Evolutionary conservation across 1,140 invertebrate genomes (phyloP).

Genomic region (Hylaeus volcanicus): DNA sequence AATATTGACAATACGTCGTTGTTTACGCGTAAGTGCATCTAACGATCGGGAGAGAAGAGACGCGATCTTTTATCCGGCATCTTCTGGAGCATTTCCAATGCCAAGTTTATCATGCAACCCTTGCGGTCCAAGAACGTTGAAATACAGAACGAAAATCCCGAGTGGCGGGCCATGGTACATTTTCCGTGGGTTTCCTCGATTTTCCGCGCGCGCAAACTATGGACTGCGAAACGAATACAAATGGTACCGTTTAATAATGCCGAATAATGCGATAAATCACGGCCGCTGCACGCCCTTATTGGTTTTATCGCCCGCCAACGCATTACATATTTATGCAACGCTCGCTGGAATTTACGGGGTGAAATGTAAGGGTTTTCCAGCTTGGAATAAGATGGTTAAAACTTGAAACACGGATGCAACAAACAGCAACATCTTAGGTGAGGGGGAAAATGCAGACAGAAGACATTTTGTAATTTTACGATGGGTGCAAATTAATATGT

Average conservation of each 20-base stretch:
- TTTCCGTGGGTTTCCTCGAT: constrained; percentile 7
- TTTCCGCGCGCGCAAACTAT: constrained; percentile 3
- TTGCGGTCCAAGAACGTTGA: constrained; percentile 6
- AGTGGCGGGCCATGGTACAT: neutral
- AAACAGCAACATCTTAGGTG: too few relatives aligned
- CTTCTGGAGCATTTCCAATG: constrained; percentile 54
- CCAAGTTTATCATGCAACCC: constrained; percentile 4
- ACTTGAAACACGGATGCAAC: too few relatives aligned
- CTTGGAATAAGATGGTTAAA: too few relatives aligned
- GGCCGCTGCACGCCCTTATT: neutral
- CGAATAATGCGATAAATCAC: constrained; percentile 25
- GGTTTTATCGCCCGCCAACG: neutral
- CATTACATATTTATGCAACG: neutral
- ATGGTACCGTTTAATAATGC: constrained; percentile 22
- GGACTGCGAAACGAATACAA: constrained; percentile 20
- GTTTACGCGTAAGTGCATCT: constrained; percentile 37
- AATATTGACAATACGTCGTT: constrained; percentile 47
- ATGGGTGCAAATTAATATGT: too few relatives aligned
- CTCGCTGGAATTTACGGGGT: neutral
- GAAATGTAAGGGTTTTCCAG: neutral
- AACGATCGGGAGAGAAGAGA: constrained; percentile 19
- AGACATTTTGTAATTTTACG: too few relatives aligned
- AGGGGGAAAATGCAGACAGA: too few relatives aligned
- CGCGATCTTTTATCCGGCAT: constrained; percentile 24
- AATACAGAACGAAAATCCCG: constrained; percentile 20